A percentile compares a stretch with the other conserved stretches of the same genome.
phyloP scores from a whole-genome alignment of 2,888 invertebrate species.

The Mylabris sibirica region DNA sequence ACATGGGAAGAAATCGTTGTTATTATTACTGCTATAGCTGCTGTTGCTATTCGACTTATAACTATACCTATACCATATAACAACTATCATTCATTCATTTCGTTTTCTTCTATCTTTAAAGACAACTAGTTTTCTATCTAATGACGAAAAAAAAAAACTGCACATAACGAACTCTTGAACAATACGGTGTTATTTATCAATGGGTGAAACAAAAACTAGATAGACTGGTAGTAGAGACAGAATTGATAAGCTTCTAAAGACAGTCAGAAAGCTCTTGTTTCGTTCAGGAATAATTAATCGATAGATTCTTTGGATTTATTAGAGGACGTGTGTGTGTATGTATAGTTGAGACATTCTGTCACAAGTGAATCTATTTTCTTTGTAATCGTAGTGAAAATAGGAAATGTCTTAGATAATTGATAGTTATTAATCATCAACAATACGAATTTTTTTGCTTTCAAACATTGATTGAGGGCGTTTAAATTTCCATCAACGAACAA shows the following conservation, averaged over 20 bases:
- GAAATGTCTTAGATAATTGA: neutral
- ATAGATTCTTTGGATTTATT: neutral
- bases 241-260: neutral
- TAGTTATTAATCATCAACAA: neutral
- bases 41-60: neutral
- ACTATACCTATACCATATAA: neutral
- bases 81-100: neutral
- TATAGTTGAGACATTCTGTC: no score
- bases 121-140: conserved; percentile 16
- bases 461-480: neutral
- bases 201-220: neutral
- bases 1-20: conserved; percentile 21
- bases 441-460: neutral
- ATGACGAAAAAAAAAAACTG: conserved; percentile 30
- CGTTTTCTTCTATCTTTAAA: neutral
- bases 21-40: neutral
- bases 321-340: no score
- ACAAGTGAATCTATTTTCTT: no score
- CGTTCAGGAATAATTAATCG: neutral
- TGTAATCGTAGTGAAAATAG: neutral
- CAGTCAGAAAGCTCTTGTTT: neutral
- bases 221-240: neutral
- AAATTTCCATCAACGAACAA: neutral
- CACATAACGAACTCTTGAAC: conserved; percentile 20
- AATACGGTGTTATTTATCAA: conserved; percentile 27